These are phyloP conservation scores for Heliocidaris tuberculata DNA, from an alignment of 35 echinoderm and acorn worm genomes.

Conservation along the genomic window DNA sequence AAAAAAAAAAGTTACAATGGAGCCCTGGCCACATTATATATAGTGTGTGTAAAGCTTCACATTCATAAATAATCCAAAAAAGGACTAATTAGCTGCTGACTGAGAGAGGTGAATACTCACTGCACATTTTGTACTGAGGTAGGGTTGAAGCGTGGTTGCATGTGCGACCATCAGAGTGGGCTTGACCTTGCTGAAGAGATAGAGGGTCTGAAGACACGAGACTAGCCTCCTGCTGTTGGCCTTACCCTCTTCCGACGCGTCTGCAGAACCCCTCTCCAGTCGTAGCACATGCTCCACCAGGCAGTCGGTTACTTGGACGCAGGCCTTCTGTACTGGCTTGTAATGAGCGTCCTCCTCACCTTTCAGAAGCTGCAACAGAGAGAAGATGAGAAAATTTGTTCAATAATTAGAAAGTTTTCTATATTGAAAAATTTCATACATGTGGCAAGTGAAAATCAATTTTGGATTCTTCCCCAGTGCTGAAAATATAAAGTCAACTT, in stretches of 20 bases:
- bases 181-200: conserved; percentile 93
- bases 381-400: neutral
- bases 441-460: too few relatives aligned
- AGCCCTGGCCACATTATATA: too few relatives aligned
- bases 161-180: conserved; percentile 91
- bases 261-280: conserved; percentile 81
- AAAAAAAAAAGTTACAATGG: too few relatives aligned
- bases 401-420: neutral
- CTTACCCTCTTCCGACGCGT: conserved; percentile 72
- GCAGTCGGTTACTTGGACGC: conserved; percentile 95
- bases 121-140: conserved; percentile 97
- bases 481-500: too few relatives aligned
- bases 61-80: neutral
- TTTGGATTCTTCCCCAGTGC: too few relatives aligned
- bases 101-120: conserved; percentile 60
- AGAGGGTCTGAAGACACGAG: conserved; percentile 94
- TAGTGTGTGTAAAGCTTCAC: too few relatives aligned
- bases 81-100: neutral
- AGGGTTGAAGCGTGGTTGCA: conserved; percentile 93
- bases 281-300: conserved; percentile 91
- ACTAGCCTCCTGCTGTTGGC: conserved; percentile 73
- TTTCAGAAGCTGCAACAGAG: conserved; percentile 74
- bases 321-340: conserved; percentile 97
- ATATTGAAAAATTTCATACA: neutral
- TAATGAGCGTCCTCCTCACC: conserved; percentile 73